These are phyloP conservation scores for Heliothis subflexa DNA, from an alignment of 1,140 invertebrate species.

Conservation along the genomic window DNA sequence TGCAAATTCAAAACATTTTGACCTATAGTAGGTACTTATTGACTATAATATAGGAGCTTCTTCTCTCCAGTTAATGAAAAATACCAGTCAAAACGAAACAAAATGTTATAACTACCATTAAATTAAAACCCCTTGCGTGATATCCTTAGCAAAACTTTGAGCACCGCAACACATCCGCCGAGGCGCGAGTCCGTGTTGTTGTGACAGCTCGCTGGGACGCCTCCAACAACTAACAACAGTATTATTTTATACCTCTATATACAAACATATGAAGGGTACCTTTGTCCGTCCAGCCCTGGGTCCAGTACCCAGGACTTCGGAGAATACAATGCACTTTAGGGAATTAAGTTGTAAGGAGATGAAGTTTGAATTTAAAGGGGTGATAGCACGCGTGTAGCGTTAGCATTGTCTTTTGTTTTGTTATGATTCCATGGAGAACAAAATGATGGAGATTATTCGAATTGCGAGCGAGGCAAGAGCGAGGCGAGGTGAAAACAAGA, in stretches of 20 bases:
- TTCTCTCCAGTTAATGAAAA: too few species aligned
- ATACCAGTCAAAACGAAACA: too few species aligned
- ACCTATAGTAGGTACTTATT: too few species aligned
- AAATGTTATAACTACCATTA: too few species aligned
- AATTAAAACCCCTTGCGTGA: not conserved
- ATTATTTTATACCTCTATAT: not conserved
- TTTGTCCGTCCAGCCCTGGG: not conserved
- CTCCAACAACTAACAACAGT: slow-evolving; percentile 22
- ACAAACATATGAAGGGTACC: not conserved
- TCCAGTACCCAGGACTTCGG: not conserved
- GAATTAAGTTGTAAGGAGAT: slow-evolving; percentile 8
- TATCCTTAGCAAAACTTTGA: slow-evolving; percentile 57
- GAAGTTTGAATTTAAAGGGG: not conserved
- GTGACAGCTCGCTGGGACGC: slow-evolving; percentile 71
- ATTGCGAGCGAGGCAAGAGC: too few species aligned
- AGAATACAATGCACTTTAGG: slow-evolving; percentile 8
- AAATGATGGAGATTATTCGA: too few species aligned
- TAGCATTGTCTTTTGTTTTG: too few species aligned
- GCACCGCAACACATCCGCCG: slow-evolving; percentile 56
- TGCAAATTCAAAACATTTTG: too few species aligned
- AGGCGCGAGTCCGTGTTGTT: slow-evolving; percentile 67
- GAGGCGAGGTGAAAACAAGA: too few species aligned
- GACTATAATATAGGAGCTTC: too few species aligned
- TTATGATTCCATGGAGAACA: too few species aligned
- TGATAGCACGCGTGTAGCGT: too few species aligned